phyloP scores from a whole-genome alignment of 2,888 invertebrate genomes.

The Chrysolina haemoptera region DNA sequence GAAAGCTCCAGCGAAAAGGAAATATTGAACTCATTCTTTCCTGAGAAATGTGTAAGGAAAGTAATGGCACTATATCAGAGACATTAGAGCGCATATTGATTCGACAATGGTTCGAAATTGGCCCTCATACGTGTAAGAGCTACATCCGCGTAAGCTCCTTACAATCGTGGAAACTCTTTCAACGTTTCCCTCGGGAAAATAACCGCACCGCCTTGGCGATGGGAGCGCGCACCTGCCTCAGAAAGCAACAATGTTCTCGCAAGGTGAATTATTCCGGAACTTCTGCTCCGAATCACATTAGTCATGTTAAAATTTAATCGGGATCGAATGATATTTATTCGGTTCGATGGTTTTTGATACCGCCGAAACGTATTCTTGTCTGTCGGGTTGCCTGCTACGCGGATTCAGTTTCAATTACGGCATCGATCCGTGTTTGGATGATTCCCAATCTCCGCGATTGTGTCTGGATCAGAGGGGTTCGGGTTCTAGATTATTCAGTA shows the following conservation, averaged over 20 bases:
- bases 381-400: slow-evolving; percentile 8
- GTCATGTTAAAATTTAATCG: slow-evolving; percentile 46
- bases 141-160: slow-evolving; percentile 33
- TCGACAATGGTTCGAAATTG: slow-evolving; percentile 40
- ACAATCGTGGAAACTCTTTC: slow-evolving; percentile 30
- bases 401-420: slow-evolving; percentile 11
- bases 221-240: slow-evolving; percentile 41
- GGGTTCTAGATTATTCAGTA: neutral
- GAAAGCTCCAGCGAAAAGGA: slow-evolving; percentile 1
- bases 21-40: slow-evolving; percentile 30
- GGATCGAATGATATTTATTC: slow-evolving; percentile 37
- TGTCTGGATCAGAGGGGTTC: slow-evolving; percentile 6
- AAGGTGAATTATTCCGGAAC: slow-evolving; percentile 45
- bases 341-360: slow-evolving; percentile 18
- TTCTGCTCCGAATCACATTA: slow-evolving; percentile 44
- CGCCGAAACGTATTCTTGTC: slow-evolving; percentile 11
- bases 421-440: slow-evolving; percentile 17
- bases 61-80: slow-evolving; percentile 37
- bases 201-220: slow-evolving; percentile 35
- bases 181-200: slow-evolving; percentile 21
- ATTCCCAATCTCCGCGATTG: slow-evolving; percentile 17
- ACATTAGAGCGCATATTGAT: slow-evolving; percentile 31
- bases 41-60: slow-evolving; percentile 27
- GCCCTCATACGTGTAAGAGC: slow-evolving; percentile 28
- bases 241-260: slow-evolving; percentile 40